Conservation (phyloP, 2,888 invertebrate species). For the Eupithecia vulgata region DNA sequence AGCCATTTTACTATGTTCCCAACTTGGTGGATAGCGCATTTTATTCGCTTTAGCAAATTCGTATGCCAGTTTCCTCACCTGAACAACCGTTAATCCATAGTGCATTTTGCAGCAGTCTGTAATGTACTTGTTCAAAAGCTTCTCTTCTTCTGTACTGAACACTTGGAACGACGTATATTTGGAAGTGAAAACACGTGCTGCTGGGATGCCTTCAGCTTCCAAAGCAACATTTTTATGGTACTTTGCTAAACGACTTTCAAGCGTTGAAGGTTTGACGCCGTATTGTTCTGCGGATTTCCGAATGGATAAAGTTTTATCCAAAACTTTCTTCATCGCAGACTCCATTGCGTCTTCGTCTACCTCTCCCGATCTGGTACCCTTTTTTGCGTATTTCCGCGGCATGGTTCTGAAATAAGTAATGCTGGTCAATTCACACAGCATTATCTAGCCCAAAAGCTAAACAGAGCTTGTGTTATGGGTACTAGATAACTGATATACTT, state of each 20-base stretch:
- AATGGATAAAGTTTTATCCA: slow-evolving; percentile 5
- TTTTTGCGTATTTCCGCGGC: background rate
- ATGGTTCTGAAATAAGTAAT: too few relatives aligned
- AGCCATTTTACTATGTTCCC: too few relatives aligned
- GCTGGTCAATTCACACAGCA: too few relatives aligned
- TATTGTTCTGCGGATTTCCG: slow-evolving; percentile 1
- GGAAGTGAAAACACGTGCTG: background rate
- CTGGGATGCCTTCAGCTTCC: slow-evolving; percentile 8
- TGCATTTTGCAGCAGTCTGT: slow-evolving; percentile 31
- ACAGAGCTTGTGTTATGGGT: too few relatives aligned
- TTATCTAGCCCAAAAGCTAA: too few relatives aligned
- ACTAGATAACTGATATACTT: too few relatives aligned
- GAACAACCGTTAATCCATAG: slow-evolving; percentile 32
- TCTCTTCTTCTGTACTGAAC: background rate
- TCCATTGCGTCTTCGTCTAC: slow-evolving; percentile 6
- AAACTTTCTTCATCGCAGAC: slow-evolving; percentile 6
- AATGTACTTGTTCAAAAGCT: background rate
- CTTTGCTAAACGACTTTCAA: slow-evolving; percentile 12
- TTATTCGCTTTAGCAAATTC: too few relatives aligned
- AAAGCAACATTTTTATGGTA: slow-evolving; percentile 12
- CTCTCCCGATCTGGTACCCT: slow-evolving; percentile 3
- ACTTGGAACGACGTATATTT: background rate
- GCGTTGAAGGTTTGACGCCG: slow-evolving; percentile 11
- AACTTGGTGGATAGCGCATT: too few relatives aligned
- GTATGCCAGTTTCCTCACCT: slow-evolving; percentile 35